phyloP scores from a whole-genome alignment of 92 coral and sea anemone species.

The Epizoanthus illoricatus region DNA sequence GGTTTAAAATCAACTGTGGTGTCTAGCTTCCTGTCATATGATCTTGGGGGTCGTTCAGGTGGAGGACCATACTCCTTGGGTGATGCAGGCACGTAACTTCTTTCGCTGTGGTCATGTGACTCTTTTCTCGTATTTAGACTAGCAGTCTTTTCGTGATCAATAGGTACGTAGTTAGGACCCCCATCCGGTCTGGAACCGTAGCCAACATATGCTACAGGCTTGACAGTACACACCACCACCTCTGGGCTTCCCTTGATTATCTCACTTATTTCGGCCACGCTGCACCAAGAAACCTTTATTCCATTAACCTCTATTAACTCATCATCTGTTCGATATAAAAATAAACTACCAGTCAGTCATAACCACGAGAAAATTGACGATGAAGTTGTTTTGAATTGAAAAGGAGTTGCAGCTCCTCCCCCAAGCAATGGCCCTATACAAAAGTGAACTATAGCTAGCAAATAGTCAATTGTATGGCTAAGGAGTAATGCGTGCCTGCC shows the following conservation, averaged over 20 bases:
- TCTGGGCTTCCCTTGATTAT: conserved; percentile 86
- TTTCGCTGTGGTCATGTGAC: background rate
- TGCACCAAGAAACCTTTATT: conserved; percentile 73
- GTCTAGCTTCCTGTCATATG: too few relatives aligned
- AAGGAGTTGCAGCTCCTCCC: too few relatives aligned
- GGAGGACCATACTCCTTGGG: background rate
- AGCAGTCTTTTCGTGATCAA: conserved; percentile 47
- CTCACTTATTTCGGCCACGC: conserved; percentile 84
- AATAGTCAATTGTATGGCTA: too few relatives aligned
- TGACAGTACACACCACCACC: conserved; percentile 83
- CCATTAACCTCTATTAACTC: conserved; percentile 97
- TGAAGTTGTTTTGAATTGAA: too few relatives aligned
- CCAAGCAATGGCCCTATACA: too few relatives aligned
- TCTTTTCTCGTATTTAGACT: conserved; percentile 10
- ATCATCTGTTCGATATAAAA: conserved; percentile 59
- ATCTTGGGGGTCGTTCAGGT: background rate
- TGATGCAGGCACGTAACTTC: background rate
- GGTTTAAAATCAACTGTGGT: too few relatives aligned
- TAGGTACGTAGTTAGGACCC: conserved; percentile 27
- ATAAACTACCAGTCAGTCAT: too few relatives aligned
- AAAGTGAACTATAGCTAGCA: too few relatives aligned
- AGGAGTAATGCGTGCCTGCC: too few relatives aligned
- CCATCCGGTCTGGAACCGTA: background rate
- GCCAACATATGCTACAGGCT: conserved; percentile 53
- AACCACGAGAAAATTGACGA: too few relatives aligned